Evolutionary conservation across 2,797 vertebrate genomes (phyloP).

Genomic region (Sebastiscus tertius): DNA sequence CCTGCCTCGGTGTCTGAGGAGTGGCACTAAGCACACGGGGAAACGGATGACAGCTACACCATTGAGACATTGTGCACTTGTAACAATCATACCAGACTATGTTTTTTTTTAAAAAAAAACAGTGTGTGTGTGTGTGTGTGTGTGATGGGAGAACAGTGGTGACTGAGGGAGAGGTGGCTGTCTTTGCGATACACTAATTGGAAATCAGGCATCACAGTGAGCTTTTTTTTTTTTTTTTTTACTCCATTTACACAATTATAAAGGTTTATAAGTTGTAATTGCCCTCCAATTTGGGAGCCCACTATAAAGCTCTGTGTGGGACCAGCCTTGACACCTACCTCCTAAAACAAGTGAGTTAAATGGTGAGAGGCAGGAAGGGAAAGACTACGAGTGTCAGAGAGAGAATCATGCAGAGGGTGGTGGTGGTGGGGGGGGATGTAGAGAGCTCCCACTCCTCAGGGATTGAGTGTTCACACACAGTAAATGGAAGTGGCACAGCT

Average conservation of each 20-base stretch:
- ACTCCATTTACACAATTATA: conserved; percentile 48
- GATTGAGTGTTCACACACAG: conserved; percentile 82
- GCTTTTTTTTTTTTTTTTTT: conserved; percentile 5
- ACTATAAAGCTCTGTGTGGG: conserved; percentile 63
- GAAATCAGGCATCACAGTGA: conserved; percentile 54
- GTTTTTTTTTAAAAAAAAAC: conserved; percentile 34
- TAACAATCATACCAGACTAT: conserved; percentile 63
- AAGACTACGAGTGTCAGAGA: conserved; percentile 18
- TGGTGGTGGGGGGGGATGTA: conserved; percentile 30
- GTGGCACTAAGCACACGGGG: conserved; percentile 60
- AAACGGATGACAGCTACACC: conserved; percentile 76
- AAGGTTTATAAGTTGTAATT: conserved; percentile 73
- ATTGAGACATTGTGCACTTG: conserved; percentile 69
- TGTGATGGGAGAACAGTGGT: conserved; percentile 37
- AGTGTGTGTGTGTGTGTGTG: background rate
- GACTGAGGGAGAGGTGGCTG: conserved; percentile 49
- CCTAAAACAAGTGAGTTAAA: conserved; percentile 74
- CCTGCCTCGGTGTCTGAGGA: conserved; percentile 66
- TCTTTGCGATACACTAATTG: conserved; percentile 61
- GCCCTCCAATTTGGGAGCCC: conserved; percentile 65
- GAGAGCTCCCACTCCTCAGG: conserved; percentile 73
- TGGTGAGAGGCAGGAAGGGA: conserved; percentile 52
- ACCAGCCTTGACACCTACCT: conserved; percentile 63
- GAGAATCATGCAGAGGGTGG: conserved; percentile 9
- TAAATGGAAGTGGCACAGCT: conserved; percentile 84